Conservation (phyloP, 2,888 invertebrate species). For the Thera britannica region DNA sequence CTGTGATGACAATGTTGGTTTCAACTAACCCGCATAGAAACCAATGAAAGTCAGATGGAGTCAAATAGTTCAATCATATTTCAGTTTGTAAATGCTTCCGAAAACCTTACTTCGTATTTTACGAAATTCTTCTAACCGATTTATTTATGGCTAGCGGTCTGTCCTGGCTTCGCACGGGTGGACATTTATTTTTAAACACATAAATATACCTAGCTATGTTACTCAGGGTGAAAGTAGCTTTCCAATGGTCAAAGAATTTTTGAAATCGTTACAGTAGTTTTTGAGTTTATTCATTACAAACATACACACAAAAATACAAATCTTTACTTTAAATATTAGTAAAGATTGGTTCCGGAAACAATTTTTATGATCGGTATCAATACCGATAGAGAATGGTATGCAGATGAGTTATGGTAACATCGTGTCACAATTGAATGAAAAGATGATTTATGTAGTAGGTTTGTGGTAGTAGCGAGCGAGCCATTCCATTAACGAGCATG, state of each 20-base stretch:
- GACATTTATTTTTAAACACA: no score
- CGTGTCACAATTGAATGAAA: constrained; percentile 24
- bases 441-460: constrained; percentile 31
- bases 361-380: constrained; percentile 20
- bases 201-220: no score
- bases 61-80: background rate
- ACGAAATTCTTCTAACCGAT: background rate
- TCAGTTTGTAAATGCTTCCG: background rate
- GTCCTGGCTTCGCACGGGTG: no score
- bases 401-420: constrained; percentile 26
- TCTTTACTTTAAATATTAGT: background rate
- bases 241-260: no score
- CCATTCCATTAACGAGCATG: constrained; percentile 22
- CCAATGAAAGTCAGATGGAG: no score
- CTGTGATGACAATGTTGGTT: no score
- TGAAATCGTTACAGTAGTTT: no score
- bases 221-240: no score
- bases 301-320: no score
- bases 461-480: constrained; percentile 9
- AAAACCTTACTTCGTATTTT: background rate
- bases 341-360: constrained; percentile 3
- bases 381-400: constrained; percentile 6
- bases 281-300: no score
- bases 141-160: background rate
- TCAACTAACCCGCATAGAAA: no score